Conservation (phyloP, 2,797 vertebrate genomes). For the Tragelaphus oryx region DNA sequence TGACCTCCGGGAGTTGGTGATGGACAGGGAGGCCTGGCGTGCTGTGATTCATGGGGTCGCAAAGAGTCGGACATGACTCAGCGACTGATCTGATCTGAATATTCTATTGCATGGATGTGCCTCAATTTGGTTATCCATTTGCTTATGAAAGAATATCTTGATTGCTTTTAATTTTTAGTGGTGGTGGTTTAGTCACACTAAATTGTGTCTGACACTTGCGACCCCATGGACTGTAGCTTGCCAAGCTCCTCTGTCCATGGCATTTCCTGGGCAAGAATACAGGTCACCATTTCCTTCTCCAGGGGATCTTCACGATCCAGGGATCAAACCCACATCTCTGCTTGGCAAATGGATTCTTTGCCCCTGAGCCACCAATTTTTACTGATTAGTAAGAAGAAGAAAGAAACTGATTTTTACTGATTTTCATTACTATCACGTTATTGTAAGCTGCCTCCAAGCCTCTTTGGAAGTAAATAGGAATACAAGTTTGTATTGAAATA, state of each 20-base stretch:
- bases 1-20: too few relatives aligned
- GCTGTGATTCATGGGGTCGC: too few relatives aligned
- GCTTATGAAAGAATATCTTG: background rate
- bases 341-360: background rate
- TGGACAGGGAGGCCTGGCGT: too few relatives aligned
- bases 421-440: background rate
- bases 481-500: background rate
- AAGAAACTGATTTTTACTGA: background rate
- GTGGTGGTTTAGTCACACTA: background rate
- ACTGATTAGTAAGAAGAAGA: background rate
- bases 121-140: fast-evolving
- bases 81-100: too few relatives aligned
- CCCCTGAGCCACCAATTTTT: background rate
- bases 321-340: background rate
- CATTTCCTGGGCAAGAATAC: background rate
- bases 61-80: too few relatives aligned
- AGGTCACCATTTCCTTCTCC: background rate
- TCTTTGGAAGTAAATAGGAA: background rate
- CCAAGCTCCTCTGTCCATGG: background rate
- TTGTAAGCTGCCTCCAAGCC: background rate
- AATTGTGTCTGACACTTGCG: background rate
- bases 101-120: background rate
- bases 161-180: background rate
- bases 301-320: background rate
- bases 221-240: background rate